Conservation (phyloP, 1,140 invertebrate genomes). For the Sipha flava region DNA sequence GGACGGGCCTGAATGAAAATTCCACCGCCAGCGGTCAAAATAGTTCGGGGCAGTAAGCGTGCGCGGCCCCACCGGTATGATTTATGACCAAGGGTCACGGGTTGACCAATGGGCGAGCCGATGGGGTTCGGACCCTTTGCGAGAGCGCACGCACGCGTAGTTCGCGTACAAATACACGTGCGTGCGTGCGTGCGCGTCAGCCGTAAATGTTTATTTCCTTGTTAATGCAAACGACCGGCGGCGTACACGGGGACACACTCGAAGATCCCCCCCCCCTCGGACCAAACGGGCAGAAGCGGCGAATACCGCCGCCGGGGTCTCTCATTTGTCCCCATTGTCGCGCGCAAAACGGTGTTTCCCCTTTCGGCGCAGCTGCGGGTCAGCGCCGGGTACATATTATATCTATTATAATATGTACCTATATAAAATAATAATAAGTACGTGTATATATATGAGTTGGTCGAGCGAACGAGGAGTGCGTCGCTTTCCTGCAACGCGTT, state of each 20-base stretch:
- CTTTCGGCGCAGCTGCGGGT: not conserved
- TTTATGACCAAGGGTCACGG: conserved; percentile 27
- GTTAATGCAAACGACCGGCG: not conserved
- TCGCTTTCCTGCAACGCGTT: too few relatives aligned
- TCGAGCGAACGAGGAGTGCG: too few relatives aligned
- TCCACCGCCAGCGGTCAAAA: conserved; percentile 30
- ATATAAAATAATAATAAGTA: too few relatives aligned
- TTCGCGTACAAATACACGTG: not conserved
- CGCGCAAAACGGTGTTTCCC: conserved; percentile 11
- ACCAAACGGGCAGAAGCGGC: too few relatives aligned
- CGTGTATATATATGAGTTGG: too few relatives aligned
- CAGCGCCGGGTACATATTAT: not conserved
- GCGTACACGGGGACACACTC: not conserved
- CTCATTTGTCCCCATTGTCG: conserved; percentile 28
- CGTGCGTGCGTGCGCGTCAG: not conserved
- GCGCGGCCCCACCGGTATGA: not conserved
- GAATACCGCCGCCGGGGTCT: not conserved
- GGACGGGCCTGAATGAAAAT: not conserved
- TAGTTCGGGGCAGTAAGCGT: conserved; percentile 26
- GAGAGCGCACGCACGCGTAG: not conserved
- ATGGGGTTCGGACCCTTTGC: not conserved
- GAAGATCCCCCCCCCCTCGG: not conserved
- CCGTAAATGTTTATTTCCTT: conserved; percentile 20
- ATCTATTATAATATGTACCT: too few relatives aligned
- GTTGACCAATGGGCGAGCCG: conserved; percentile 12